Evolutionary conservation across 2,113 vertebrate species (phyloP), one percentile per base, ranked within the genome.

Genomic region (Rostratula benghalensis): DNA sequence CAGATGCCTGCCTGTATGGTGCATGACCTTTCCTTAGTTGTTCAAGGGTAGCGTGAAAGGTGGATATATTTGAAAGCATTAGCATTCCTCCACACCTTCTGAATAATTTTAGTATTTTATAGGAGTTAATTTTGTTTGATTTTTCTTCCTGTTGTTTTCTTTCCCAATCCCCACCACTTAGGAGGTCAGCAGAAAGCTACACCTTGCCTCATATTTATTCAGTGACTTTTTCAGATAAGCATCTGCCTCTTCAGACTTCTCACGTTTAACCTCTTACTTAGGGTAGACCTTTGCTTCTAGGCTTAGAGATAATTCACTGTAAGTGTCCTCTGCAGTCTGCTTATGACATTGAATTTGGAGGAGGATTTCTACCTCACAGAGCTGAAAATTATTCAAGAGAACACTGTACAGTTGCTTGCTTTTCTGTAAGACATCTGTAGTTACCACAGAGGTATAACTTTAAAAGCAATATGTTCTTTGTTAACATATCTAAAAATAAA

Each of bases 101-200:
- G 94, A 96, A 96, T 95, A 91, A 60, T 81, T 91, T 94, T 64
- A 24, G 65, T 91, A 18, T 96, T 91, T 94, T 79, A 41, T 51
- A 45, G 21, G 59, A 95, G 41, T 87, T 93, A 91, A 94, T 95
- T 94, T 90, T 92, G 83, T 95, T 96, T 96, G 54, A 85, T 77
- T 94, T 94, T 87, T 87, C 83, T 94, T 95, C 91, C 87, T 85
- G 87, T 93, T 95, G 91, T 93, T 95, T 94, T 92, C 67, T 69
- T 94, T 94, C 43, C 13, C 77, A 73, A 53, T 85, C 50, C 23
- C 16, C 12, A 18, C 54, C 74, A 82, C 77, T 91, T 89, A 95
- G 74, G 83, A 93, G 87, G 86, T 96, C 94, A 96, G 45, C 41
- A 91, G 80, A 95, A 94, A 67, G 51, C 61, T 93, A 69, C 84